A percentile compares a stretch with the other conserved stretches of the same genome.
Evolutionary conservation across 2,113 vertebrate species (phyloP).

Genomic region (Gymnorhina tibicen): DNA sequence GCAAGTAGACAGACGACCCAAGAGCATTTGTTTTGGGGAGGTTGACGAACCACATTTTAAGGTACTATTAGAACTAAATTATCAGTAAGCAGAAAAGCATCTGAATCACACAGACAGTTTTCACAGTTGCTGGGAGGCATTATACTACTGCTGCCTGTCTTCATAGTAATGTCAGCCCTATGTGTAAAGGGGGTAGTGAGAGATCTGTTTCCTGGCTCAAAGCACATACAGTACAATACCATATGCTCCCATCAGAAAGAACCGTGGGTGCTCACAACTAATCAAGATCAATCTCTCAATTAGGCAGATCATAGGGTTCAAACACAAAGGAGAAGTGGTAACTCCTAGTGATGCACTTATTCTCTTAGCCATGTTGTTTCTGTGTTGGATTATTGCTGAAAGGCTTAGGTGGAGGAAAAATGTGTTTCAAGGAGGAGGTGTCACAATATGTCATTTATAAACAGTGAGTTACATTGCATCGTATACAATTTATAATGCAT

Average conservation of each 20-base stretch:
- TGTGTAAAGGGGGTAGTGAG: background rate
- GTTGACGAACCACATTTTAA: background rate
- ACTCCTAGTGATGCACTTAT: background rate
- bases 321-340: conserved; percentile 45
- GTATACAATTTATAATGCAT: background rate
- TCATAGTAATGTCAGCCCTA: conserved; percentile 40
- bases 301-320: conserved; percentile 45
- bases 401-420: background rate
- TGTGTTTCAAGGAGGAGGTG: conserved; percentile 11
- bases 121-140: conserved; percentile 38
- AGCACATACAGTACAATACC: conserved; percentile 11
- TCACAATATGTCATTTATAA: conserved; percentile 27
- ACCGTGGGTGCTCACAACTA: conserved; percentile 28
- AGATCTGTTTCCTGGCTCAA: conserved; percentile 52
- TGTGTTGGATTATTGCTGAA: background rate
- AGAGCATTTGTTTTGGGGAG: background rate
- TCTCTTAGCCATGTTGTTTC: background rate
- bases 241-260: conserved; percentile 53
- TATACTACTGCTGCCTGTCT: conserved; percentile 42
- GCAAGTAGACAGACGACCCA: background rate
- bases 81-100: background rate
- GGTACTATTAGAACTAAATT: background rate
- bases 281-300: conserved; percentile 49
- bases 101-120: conserved; percentile 7
- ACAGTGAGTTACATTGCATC: background rate